Evolutionary conservation across 2,797 vertebrate species (phyloP).

Genomic region (Rhabdomys pumilio): DNA sequence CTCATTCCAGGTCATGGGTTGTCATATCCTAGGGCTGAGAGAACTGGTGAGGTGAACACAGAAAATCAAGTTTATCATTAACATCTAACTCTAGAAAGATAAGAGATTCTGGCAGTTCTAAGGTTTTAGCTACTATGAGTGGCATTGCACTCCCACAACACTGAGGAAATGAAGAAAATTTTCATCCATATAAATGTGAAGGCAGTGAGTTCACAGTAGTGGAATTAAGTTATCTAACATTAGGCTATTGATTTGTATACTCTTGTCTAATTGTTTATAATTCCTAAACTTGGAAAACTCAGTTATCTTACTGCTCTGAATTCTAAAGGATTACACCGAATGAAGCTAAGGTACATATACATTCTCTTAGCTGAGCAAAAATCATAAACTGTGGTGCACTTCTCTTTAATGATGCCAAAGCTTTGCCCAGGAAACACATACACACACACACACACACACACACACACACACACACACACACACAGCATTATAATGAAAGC

Average conservation of each 20-base stretch:
- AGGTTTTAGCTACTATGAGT: constrained; percentile 59
- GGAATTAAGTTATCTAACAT: constrained; percentile 18
- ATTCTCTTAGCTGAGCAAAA: constrained; percentile 2
- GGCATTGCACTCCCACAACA: not conserved
- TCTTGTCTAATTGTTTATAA: constrained; percentile 61
- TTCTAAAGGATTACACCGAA: constrained; percentile 10
- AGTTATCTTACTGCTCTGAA: not conserved
- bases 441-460: too few relatives aligned
- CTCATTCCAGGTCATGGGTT: not conserved
- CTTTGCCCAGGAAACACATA: not conserved
- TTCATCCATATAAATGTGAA: constrained; percentile 58
- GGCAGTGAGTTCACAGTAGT: constrained; percentile 32
- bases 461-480: too few relatives aligned
- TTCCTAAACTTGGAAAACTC: constrained; percentile 7
- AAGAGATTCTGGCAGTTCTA: not conserved
- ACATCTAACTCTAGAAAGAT: constrained; percentile 36
- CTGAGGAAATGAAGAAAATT: constrained; percentile 36
- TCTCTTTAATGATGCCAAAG: constrained; percentile 32
- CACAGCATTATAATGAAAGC: constrained; percentile 78
- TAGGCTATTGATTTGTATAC: not conserved
- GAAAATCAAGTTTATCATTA: constrained; percentile 65
- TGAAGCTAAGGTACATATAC: not conserved
- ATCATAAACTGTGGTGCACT: constrained; percentile 9
- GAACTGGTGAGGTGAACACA: not conserved
- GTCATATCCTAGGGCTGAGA: not conserved